Conservation (phyloP, 1,140 invertebrate species). For the Whitmania pigra region DNA sequence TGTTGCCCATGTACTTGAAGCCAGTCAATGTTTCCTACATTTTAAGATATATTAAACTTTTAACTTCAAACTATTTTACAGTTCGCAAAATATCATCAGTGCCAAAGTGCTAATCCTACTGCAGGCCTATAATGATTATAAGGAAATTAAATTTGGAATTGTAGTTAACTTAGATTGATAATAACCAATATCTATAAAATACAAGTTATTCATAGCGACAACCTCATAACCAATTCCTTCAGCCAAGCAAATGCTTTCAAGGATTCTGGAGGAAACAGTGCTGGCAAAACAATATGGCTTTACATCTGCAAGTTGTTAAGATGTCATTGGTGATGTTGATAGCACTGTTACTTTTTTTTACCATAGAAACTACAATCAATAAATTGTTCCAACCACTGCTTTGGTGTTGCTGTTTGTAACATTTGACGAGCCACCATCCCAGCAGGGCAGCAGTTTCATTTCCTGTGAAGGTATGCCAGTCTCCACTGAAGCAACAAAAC, state of each 20-base stretch:
- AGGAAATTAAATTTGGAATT: too few relatives aligned
- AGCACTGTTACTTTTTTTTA: background rate
- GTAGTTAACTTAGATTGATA: too few relatives aligned
- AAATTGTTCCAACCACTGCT: background rate
- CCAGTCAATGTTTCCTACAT: constrained; percentile 83
- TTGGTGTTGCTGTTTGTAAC: background rate
- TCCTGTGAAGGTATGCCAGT: constrained; percentile 84
- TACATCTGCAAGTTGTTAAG: background rate
- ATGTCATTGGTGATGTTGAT: too few relatives aligned
- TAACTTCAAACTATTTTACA: too few relatives aligned
- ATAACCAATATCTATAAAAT: too few relatives aligned
- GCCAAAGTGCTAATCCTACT: too few relatives aligned
- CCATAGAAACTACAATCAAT: background rate
- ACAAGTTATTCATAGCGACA: constrained; percentile 26
- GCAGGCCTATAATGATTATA: too few relatives aligned
- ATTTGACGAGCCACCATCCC: constrained; percentile 73
- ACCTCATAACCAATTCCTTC: constrained; percentile 73
- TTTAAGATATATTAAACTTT: background rate
- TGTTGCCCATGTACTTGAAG: constrained; percentile 99
- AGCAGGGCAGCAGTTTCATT: constrained; percentile 91
- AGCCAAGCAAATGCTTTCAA: constrained; percentile 63
- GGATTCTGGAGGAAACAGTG: constrained; percentile 91
- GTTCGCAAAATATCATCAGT: too few relatives aligned
- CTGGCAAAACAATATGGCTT: constrained; percentile 53
- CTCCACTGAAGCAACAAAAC: constrained; percentile 42